These are phyloP conservation scores for Leptobrachium leishanense DNA, from an alignment of 2,113 vertebrate species.

Conservation along the genomic window DNA sequence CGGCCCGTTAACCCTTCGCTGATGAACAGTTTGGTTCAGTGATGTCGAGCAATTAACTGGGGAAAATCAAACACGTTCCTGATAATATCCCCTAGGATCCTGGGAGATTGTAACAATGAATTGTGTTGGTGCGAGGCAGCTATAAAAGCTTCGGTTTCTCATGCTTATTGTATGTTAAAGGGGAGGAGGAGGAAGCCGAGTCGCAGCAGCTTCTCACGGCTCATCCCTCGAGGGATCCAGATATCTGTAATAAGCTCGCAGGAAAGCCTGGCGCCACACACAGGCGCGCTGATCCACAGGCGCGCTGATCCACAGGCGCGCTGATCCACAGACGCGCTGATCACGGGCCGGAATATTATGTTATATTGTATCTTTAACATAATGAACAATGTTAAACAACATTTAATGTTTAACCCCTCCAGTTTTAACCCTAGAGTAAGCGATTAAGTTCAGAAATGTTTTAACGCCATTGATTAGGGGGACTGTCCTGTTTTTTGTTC, in stretches of 20 bases:
- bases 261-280: background rate
- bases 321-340: no score
- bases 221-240: background rate
- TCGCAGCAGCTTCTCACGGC: background rate
- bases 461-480: no score
- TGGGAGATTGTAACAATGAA: background rate
- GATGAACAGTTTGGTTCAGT: background rate
- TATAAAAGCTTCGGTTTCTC: background rate
- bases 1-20: constrained; percentile 25
- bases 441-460: no score
- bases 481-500: no score
- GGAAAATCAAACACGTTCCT: background rate
- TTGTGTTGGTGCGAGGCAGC: background rate
- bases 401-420: no score
- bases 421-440: no score
- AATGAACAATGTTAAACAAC: no score
- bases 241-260: background rate
- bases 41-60: background rate
- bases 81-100: background rate
- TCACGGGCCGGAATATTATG: no score
- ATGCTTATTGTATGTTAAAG: background rate
- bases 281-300: no score
- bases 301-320: no score
- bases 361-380: no score
- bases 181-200: background rate